A percentile compares a stretch with the other conserved stretches of the same genome.
Conservation (phyloP, 1,140 invertebrate genomes). For the Amphibalanus amphitrite region DNA sequence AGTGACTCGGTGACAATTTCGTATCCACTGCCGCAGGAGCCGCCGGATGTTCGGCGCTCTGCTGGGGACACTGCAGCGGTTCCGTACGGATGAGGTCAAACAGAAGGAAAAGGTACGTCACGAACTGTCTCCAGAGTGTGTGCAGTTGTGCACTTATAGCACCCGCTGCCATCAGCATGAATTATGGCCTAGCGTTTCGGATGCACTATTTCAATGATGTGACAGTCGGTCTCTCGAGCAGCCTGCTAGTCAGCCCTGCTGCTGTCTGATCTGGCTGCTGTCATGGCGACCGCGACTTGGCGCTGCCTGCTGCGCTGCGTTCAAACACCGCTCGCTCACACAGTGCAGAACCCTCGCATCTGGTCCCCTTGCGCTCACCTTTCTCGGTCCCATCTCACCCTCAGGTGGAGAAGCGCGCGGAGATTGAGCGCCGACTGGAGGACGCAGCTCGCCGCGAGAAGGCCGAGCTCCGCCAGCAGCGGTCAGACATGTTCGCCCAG, state of each 20-base stretch:
- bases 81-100: slow-evolving; percentile 82
- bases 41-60: slow-evolving; percentile 87
- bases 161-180: too few species aligned
- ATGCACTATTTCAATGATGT: too few species aligned
- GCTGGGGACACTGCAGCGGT: slow-evolving; percentile 82
- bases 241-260: too few species aligned
- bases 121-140: too few species aligned
- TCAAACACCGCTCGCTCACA: too few species aligned
- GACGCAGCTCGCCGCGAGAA: slow-evolving; percentile 73
- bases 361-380: slow-evolving; percentile 3
- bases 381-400: slow-evolving; percentile 19
- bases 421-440: slow-evolving; percentile 85
- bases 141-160: too few species aligned
- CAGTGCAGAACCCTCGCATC: too few species aligned
- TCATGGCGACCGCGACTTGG: too few species aligned
- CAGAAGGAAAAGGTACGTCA: slow-evolving; percentile 45
- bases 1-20: too few species aligned
- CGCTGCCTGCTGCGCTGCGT: too few species aligned
- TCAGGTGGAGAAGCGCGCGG: slow-evolving; percentile 59
- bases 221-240: too few species aligned
- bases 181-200: too few species aligned
- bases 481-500: slow-evolving; percentile 65
- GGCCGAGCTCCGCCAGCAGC: slow-evolving; percentile 63
- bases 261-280: slow-evolving; percentile 6
- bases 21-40: slow-evolving; percentile 54